Evolutionary conservation across 2,888 invertebrate genomes (phyloP).

Genomic region (Perizoma affinitatum): DNA sequence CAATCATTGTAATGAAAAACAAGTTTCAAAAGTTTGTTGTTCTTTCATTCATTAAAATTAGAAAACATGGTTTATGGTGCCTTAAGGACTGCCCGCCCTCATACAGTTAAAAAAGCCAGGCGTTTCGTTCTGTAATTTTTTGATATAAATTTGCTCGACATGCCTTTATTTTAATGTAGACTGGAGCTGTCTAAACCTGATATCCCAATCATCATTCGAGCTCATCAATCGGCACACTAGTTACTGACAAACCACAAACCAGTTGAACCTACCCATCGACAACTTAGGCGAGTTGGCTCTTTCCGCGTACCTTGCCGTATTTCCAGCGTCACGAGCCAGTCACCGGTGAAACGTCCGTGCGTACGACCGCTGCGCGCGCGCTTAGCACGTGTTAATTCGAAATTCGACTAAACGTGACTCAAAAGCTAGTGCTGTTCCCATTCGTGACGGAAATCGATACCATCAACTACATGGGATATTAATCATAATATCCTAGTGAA

Average conservation of each 20-base stretch:
- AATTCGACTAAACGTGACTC: constrained; percentile 58
- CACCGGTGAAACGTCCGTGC: constrained; percentile 60
- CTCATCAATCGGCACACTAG: constrained; percentile 52
- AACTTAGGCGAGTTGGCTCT: constrained; percentile 51
- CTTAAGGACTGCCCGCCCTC: constrained; percentile 12
- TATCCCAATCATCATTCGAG: constrained; percentile 54
- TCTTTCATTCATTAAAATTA: constrained; percentile 2
- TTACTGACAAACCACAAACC: constrained; percentile 59
- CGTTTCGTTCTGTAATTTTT: too few species aligned
- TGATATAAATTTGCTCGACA: too few species aligned
- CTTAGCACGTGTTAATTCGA: constrained; percentile 46
- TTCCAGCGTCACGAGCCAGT: constrained; percentile 58
- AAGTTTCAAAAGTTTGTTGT: constrained; percentile 2
- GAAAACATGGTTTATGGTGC: constrained; percentile 13
- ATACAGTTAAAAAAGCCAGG: too few species aligned
- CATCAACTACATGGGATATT: constrained; percentile 47
- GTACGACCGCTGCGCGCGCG: constrained; percentile 54
- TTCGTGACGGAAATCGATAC: constrained; percentile 54
- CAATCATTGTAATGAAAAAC: constrained; percentile 14
- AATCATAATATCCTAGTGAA: constrained; percentile 40
- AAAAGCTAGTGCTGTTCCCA: constrained; percentile 58
- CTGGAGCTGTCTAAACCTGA: constrained; percentile 32
- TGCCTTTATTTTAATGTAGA: too few species aligned
- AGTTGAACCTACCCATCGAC: constrained; percentile 60
- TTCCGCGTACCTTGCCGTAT: constrained; percentile 23